Base-by-base conservation (phyloP, 2,888 invertebrate genomes). In the Parasteatoda lunata region DNA sequence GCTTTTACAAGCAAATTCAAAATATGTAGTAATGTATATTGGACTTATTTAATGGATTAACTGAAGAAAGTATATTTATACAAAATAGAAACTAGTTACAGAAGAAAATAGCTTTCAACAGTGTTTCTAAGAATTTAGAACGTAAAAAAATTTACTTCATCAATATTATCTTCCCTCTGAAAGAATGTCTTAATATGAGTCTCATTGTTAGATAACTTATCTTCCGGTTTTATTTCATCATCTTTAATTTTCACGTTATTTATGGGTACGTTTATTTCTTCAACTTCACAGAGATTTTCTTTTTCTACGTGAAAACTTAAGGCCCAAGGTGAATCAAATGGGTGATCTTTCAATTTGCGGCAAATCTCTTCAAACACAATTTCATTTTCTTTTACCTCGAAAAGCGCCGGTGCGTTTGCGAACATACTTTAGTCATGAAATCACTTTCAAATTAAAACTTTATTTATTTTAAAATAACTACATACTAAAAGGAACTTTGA, bases 311-410 rank as follows among this genome's bases (percentile, higher is more conserved):
- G 48, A 48, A 78, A 78, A 48, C 72, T 69, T 13, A 65, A 47
- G 13, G 48, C n/a, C 84, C 84, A 84, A 6, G 84, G 84, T 6
- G 84, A 84, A n/a, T 68, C 59, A 69, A 84, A 79, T 8, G 84
- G 69, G 45, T 84, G 78, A 5, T 75, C 5, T 75, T 75, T 79
- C 9, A 84, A 52, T 59, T 69, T 70, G n/a, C 59, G 30, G 11
- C 84, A 84, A 52, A 69, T 68, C 70, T 79, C 73, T 47, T 70
- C n/a, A 65, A 84, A 84, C 4, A 66, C 13, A n/a, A 52, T 5
- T 15, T 79, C 69, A 75, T 84, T 84, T 51, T 76, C 75, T 69
- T 79, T n/a, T 13, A 65, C 15, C 45, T 79, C 84, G 54, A 84
- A 84, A 3, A 49, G 54, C 64, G 77, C 48, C 15, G 5, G 64